Evolutionary conservation across 2,113 vertebrate genomes (phyloP).

Genomic region (Leptobrachium leishanense): DNA sequence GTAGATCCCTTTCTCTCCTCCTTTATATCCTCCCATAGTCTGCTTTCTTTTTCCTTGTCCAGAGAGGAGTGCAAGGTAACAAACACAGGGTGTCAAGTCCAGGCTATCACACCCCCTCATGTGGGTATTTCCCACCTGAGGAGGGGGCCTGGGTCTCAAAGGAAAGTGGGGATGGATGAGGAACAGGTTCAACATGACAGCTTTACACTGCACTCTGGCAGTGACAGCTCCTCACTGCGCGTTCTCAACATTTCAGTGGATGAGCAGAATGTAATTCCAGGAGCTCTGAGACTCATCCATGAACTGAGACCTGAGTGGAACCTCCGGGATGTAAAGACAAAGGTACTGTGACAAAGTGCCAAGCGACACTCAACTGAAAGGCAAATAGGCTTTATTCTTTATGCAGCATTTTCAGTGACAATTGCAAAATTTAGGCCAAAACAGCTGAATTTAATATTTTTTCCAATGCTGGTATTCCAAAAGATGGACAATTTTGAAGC

Average conservation of each 20-base stretch:
- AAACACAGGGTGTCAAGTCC: constrained; percentile 8
- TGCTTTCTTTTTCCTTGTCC: not conserved
- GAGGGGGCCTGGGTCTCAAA: constrained; percentile 21
- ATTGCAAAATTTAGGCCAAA: too few species aligned
- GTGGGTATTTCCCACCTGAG: constrained; percentile 28
- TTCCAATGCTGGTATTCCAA: too few species aligned
- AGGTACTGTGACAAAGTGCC: constrained; percentile 68
- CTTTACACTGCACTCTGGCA: not conserved
- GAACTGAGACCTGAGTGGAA: constrained; percentile 88
- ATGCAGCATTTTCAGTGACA: too few species aligned
- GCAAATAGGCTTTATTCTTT: too few species aligned
- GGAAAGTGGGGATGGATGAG: constrained; percentile 24
- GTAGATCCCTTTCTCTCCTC: not conserved
- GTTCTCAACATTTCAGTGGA: constrained; percentile 84
- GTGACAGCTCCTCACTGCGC: constrained; percentile 40
- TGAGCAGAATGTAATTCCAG: constrained; percentile 80
- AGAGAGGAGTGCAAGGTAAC: not conserved
- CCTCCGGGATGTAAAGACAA: constrained; percentile 74
- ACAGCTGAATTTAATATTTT: too few species aligned
- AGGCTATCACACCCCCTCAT: constrained; percentile 9
- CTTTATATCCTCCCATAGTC: not conserved
- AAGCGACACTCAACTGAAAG: too few species aligned
- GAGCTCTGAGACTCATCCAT: constrained; percentile 82
- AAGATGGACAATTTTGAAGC: too few species aligned
- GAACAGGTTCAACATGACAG: not conserved